These are phyloP conservation scores for Frieseomelitta varia DNA, from an alignment of 1,140 invertebrate species.

Conservation along the genomic window DNA sequence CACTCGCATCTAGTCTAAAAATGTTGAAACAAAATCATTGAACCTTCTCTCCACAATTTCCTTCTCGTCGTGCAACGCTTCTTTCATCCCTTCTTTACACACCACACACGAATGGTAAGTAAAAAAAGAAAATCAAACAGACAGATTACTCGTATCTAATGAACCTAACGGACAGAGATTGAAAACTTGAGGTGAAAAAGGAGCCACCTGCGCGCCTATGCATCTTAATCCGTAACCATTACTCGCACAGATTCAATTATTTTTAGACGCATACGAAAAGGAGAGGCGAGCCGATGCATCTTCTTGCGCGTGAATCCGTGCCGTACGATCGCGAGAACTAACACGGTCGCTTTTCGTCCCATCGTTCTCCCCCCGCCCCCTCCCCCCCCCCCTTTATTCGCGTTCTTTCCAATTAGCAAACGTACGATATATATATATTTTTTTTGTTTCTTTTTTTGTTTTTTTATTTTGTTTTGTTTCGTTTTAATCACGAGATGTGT, in stretches of 20 bases:
- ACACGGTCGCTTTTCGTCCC: neutral
- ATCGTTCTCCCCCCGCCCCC: neutral
- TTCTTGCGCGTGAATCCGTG: slow-evolving; percentile 4
- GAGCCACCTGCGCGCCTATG: neutral
- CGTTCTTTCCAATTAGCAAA: slow-evolving; percentile 24
- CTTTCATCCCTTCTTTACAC: neutral
- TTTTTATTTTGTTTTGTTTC: neutral
- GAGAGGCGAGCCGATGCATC: neutral
- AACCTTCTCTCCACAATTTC: neutral
- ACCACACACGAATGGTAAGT: neutral
- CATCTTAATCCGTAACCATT: slow-evolving; percentile 16
- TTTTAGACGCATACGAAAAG: neutral
- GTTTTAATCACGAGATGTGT: neutral
- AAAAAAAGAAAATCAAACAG: neutral
- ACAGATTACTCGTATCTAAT: neutral
- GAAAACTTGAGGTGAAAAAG: neutral
- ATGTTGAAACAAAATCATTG: neutral
- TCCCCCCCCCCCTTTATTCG: neutral
- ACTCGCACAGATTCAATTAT: neutral
- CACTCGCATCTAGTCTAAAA: neutral
- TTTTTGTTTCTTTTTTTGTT: too few species aligned
- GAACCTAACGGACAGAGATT: neutral
- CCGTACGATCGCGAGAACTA: slow-evolving; percentile 1
- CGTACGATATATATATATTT: neutral
- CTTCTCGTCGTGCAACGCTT: neutral